phyloP scores from a whole-genome alignment of 2,797 vertebrate genomes.

The Syndactyla subalaris region DNA sequence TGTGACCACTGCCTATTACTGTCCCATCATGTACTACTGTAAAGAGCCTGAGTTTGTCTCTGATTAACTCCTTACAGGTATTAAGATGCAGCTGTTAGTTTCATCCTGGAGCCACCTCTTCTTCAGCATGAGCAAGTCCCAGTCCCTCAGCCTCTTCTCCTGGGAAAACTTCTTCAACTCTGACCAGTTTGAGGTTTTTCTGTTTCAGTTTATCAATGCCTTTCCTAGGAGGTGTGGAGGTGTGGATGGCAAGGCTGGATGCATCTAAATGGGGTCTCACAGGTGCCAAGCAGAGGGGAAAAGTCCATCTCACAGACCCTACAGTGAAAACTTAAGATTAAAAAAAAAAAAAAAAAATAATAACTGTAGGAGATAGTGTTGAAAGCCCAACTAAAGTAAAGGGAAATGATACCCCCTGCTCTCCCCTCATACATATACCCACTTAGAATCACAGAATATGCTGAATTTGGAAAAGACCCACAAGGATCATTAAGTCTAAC shows the following conservation, averaged over 20 bases:
- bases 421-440: not conserved
- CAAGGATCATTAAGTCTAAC: not conserved
- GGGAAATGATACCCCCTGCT: not conserved
- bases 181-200: not conserved
- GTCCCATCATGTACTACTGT: not conserved
- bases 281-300: not conserved
- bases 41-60: not conserved
- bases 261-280: not conserved
- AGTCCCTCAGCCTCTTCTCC: not conserved
- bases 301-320: not conserved
- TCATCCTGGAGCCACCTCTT: not conserved
- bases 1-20: not conserved
- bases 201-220: not conserved
- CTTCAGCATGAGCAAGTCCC: not conserved
- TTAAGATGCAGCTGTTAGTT: not conserved
- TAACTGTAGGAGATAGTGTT: not conserved
- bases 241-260: not conserved
- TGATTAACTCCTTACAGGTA: not conserved
- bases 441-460: not conserved
- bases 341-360: not conserved
- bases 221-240: not conserved
- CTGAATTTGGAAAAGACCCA: not conserved
- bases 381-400: not conserved
- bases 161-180: not conserved
- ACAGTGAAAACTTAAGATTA: not conserved